A percentile compares a stretch with the other conserved stretches of the same genome.
Conservation (phyloP, 2,113 vertebrate species). For the Silurus asotus region DNA sequence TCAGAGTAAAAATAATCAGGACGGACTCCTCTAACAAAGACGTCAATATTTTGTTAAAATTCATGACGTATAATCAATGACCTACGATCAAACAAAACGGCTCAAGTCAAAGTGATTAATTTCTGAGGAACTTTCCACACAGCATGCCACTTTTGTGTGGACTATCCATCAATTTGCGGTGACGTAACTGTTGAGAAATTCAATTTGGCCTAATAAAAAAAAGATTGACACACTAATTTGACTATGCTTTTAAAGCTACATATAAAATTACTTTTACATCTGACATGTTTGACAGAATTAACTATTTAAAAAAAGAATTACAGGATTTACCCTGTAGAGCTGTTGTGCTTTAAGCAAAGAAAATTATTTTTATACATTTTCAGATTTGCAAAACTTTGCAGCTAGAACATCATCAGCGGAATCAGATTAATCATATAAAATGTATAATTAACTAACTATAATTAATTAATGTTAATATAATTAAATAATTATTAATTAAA, state of each 20-base stretch:
- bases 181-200: not conserved
- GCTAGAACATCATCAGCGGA: not conserved
- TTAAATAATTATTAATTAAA: not conserved
- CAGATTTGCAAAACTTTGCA: not conserved
- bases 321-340: not conserved
- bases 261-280: not conserved
- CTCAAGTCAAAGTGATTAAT: constrained; percentile 3
- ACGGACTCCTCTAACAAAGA: not conserved
- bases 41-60: not conserved
- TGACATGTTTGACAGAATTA: constrained; percentile 7
- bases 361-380: not conserved
- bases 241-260: not conserved
- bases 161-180: not conserved
- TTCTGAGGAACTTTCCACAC: constrained; percentile 13
- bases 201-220: constrained; percentile 1
- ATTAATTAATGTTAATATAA: not conserved
- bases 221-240: constrained; percentile 10
- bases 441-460: not conserved
- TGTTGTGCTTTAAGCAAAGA: not conserved
- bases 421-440: not conserved
- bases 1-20: not conserved
- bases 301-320: not conserved
- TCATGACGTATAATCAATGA: not conserved
- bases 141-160: constrained; percentile 2
- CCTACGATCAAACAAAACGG: not conserved